Percentiles rank a stretch among this genome's conserved stretches.
Evolutionary conservation across 2,113 vertebrate genomes (phyloP).

Genomic region (Dolichotis patagonum): DNA sequence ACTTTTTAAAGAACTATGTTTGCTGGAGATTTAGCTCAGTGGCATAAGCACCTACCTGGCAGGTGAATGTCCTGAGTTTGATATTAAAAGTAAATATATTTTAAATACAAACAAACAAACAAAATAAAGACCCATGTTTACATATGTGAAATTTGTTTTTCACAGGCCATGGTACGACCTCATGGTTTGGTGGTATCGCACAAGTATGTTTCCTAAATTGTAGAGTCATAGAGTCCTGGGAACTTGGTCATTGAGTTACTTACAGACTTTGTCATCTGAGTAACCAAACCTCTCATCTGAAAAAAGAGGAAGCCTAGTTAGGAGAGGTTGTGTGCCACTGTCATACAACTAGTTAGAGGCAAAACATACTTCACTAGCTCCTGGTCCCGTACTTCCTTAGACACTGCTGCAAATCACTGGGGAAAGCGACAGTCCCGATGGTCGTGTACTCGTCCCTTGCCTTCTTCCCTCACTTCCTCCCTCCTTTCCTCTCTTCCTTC

Average conservation of each 20-base stretch:
- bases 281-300: background rate
- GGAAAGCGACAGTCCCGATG: background rate
- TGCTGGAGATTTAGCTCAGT: no score
- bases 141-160: background rate
- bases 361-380: background rate
- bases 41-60: no score
- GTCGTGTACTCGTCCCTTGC: background rate
- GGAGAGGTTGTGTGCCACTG: background rate
- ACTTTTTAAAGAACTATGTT: background rate
- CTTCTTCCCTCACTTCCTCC: background rate
- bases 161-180: background rate
- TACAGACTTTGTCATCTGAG: background rate
- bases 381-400: background rate
- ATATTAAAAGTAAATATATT: no score
- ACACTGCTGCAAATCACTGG: background rate
- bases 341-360: background rate
- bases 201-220: background rate
- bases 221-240: background rate
- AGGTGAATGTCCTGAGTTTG: no score
- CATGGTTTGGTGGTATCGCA: background rate
- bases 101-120: no score
- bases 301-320: background rate
- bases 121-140: background rate
- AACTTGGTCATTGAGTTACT: background rate
- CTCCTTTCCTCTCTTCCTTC: background rate